Evolutionary conservation across 2,888 invertebrate species (phyloP).

Genomic region (Elysia crispata): DNA sequence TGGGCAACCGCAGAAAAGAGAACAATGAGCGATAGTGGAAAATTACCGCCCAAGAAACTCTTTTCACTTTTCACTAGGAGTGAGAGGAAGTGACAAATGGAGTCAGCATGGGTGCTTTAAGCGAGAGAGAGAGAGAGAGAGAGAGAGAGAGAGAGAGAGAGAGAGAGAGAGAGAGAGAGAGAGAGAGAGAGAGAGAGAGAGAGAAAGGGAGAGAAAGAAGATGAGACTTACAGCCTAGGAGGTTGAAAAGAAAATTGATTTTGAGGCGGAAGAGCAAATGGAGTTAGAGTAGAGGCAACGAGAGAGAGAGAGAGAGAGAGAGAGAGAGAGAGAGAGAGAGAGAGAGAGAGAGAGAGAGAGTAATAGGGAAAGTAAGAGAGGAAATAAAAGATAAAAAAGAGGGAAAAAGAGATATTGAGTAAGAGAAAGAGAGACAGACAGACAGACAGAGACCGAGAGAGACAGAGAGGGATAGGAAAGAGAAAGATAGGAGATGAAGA

Average conservation of each 20-base stretch:
- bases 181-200: background rate
- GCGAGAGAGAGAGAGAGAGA: background rate
- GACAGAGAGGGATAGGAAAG: background rate
- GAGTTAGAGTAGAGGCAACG: conserved; percentile 13
- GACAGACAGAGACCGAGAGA: background rate
- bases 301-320: conserved; percentile 9
- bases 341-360: too few species aligned
- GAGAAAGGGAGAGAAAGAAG: background rate
- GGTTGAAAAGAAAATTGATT: background rate
- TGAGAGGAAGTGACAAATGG: too few species aligned
- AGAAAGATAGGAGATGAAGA: too few species aligned
- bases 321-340: background rate
- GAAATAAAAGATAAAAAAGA: background rate
- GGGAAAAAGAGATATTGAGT: background rate
- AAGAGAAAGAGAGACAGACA: background rate
- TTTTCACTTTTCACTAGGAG: too few species aligned
- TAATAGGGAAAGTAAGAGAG: too few species aligned
- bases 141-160: background rate
- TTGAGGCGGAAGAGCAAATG: background rate
- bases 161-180: background rate
- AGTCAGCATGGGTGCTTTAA: too few species aligned
- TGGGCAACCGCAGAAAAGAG: too few species aligned
- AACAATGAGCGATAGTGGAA: too few species aligned
- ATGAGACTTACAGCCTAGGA: background rate
- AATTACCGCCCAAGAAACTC: too few species aligned